Conservation (phyloP, 2,888 invertebrate species). For the Parelbella ahira region DNA sequence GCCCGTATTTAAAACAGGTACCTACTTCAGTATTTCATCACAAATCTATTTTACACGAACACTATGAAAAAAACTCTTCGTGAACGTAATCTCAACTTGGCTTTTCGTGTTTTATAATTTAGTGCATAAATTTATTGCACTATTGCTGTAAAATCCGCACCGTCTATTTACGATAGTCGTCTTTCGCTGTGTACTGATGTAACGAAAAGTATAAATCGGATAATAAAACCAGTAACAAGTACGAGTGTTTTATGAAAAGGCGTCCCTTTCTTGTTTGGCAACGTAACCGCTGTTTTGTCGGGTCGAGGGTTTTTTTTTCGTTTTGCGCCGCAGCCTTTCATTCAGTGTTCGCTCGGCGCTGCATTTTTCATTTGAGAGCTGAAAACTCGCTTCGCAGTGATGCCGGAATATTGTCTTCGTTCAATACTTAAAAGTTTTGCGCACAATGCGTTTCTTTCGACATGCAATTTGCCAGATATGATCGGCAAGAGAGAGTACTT, state of each 20-base stretch:
- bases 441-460: constrained; percentile 31
- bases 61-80: constrained; percentile 3
- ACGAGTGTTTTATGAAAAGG: constrained; percentile 45
- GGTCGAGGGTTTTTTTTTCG: constrained; percentile 43
- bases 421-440: constrained; percentile 33
- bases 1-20: no score
- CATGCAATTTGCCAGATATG: constrained; percentile 19
- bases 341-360: constrained; percentile 54
- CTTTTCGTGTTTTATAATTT: constrained; percentile 22
- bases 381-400: constrained; percentile 43
- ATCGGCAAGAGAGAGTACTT: constrained; percentile 10
- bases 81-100: constrained; percentile 16
- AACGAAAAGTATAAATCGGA: constrained; percentile 21
- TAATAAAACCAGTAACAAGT: constrained; percentile 23
- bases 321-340: constrained; percentile 48
- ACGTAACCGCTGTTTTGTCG: constrained; percentile 55
- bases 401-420: constrained; percentile 36
- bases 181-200: constrained; percentile 19
- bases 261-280: constrained; percentile 53
- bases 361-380: constrained; percentile 69
- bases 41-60: no score
- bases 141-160: constrained; percentile 15
- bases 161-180: constrained; percentile 19
- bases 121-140: constrained; percentile 20
- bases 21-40: no score